phyloP scores from a whole-genome alignment of 92 coral and sea anemone genomes.

The Phenganax subtilis region DNA sequence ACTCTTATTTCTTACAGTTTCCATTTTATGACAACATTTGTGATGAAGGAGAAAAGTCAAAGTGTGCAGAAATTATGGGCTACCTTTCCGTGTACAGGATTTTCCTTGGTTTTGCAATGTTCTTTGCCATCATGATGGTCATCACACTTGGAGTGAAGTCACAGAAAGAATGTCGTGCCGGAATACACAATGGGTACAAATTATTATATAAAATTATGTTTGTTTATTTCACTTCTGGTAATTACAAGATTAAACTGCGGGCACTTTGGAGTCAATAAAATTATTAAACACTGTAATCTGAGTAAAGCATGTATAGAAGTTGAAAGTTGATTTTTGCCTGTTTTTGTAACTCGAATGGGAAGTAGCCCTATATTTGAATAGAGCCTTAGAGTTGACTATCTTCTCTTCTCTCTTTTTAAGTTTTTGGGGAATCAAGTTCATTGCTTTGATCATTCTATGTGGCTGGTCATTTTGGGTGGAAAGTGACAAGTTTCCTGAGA shows the following conservation, averaged over 20 bases:
- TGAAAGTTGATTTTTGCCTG: too few species aligned
- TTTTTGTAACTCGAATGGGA: too few species aligned
- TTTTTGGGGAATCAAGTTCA: conserved; percentile 84
- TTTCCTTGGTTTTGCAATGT: conserved; percentile 90
- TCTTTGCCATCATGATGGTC: conserved; percentile 74
- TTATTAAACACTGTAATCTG: too few species aligned
- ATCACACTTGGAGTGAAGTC: conserved; percentile 75
- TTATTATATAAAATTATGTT: neutral
- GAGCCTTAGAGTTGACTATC: too few species aligned
- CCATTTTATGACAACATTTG: conserved; percentile 81
- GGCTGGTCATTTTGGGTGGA: conserved; percentile 87
- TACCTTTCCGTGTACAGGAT: conserved; percentile 87
- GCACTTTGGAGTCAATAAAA: too few species aligned
- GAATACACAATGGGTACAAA: conserved; percentile 87
- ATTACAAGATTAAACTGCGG: too few species aligned
- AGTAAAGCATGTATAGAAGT: too few species aligned
- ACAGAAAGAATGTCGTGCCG: conserved; percentile 86
- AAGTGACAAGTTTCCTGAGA: conserved; percentile 71
- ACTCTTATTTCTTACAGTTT: conserved; percentile 45
- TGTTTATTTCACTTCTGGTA: too few species aligned
- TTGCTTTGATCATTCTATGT: conserved; percentile 64
- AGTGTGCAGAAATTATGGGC: conserved; percentile 71
- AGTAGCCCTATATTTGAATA: too few species aligned
- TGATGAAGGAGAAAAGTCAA: conserved; percentile 52
- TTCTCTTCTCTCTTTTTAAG: conserved; percentile 25